Conservation (phyloP, 2,888 invertebrate genomes). For the Oxyteleia sp. region DNA sequence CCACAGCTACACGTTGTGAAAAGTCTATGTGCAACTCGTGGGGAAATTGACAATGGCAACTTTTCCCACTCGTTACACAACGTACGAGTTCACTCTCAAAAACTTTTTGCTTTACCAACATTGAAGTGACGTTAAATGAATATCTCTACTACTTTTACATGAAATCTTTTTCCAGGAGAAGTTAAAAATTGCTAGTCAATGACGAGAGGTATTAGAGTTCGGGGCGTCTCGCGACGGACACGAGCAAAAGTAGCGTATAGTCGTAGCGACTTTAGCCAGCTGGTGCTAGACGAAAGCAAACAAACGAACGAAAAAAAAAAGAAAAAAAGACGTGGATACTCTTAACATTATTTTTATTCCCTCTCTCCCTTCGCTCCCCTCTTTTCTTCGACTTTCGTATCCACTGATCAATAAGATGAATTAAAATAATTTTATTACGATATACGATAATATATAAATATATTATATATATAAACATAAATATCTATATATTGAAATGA, state of each 20-base stretch:
- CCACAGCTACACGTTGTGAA: no score
- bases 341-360: slow-evolving; percentile 2
- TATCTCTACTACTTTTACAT: no score
- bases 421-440: slow-evolving; percentile 71
- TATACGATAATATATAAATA: slow-evolving; percentile 76
- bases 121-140: no score
- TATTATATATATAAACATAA: slow-evolving; percentile 65
- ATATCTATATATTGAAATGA: slow-evolving; percentile 74
- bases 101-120: no score
- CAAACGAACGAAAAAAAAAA: background rate
- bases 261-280: slow-evolving; percentile 18
- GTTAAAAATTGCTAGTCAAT: no score
- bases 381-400: slow-evolving; percentile 39
- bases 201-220: no score
- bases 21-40: no score
- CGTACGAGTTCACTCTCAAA: no score
- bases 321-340: slow-evolving; percentile 21
- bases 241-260: background rate
- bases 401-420: slow-evolving; percentile 30
- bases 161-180: no score
- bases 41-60: no score
- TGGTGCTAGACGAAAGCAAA: slow-evolving; percentile 26
- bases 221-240: no score
- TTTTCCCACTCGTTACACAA: no score
- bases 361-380: background rate